Conservation (phyloP, 2,888 invertebrate species). For the Cataglyphis livida region DNA sequence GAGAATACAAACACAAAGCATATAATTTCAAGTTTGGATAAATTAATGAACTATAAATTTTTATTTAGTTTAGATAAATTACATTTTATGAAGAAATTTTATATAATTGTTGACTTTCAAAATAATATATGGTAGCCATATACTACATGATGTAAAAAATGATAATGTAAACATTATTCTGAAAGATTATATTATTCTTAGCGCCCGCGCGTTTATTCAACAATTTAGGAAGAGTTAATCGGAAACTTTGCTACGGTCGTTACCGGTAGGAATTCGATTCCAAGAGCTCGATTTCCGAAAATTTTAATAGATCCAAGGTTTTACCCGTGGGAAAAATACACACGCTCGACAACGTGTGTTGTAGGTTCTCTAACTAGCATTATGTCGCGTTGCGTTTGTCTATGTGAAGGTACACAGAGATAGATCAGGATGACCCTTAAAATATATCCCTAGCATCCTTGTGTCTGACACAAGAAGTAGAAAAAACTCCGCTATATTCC, state of each 20-base stretch:
- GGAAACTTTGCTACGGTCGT: not conserved
- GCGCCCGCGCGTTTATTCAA: not conserved
- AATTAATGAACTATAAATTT: not conserved
- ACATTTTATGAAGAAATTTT: not conserved
- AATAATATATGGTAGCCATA: not conserved
- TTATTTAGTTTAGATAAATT: not conserved
- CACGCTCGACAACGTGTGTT: constrained; percentile 12
- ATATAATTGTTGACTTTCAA: not conserved
- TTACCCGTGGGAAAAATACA: constrained; percentile 45
- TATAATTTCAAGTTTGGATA: not conserved
- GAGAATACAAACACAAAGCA: not conserved
- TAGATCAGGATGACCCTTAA: constrained; percentile 33
- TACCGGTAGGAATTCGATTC: not conserved
- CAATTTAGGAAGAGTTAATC: not conserved
- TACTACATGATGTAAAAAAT: not conserved
- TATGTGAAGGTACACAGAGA: constrained; percentile 28
- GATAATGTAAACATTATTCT: not conserved
- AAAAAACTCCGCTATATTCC: constrained; percentile 4
- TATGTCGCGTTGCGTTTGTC: constrained; percentile 46
- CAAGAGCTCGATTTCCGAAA: constrained; percentile 23
- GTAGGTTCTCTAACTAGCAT: constrained; percentile 44
- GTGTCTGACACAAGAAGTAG: constrained; percentile 9
- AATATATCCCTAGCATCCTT: constrained; percentile 13
- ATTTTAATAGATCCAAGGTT: constrained; percentile 29
- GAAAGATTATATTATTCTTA: not conserved